Evolutionary conservation across 2,888 invertebrate genomes (phyloP).

Genomic region (Cosmorhoe ocellata): DNA sequence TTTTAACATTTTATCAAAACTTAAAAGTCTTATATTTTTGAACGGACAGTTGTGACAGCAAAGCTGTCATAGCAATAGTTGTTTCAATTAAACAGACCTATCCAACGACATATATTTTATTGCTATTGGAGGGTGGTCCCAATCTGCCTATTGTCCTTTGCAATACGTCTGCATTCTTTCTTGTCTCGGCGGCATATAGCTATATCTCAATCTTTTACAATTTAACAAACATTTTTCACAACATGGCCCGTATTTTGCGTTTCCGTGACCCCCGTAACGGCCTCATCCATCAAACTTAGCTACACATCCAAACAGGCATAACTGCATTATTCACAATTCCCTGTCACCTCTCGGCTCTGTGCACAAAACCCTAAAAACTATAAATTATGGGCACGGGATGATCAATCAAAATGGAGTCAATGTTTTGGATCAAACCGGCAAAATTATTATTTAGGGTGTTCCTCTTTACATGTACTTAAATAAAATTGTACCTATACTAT

Average conservation of each 20-base stretch:
- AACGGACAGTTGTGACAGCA: no score
- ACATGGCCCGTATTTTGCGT: neutral
- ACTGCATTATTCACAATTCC: slow-evolving; percentile 67
- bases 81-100: no score
- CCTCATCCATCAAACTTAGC: slow-evolving; percentile 54
- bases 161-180: no score
- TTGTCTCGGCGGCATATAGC: no score
- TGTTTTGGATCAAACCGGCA: slow-evolving; percentile 35
- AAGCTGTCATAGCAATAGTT: no score
- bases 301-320: slow-evolving; percentile 43
- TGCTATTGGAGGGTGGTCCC: no score
- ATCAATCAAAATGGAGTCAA: slow-evolving; percentile 53
- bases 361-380: slow-evolving; percentile 43
- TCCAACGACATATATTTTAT: no score
- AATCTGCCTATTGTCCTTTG: no score
- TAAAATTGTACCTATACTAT: no score
- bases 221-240: slow-evolving; percentile 6
- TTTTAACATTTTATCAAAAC: no score
- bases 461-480: no score
- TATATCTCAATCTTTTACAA: neutral
- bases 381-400: slow-evolving; percentile 47
- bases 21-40: no score
- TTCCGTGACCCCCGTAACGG: slow-evolving; percentile 16
- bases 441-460: slow-evolving; percentile 3
- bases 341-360: slow-evolving; percentile 42